Base-by-base conservation (phyloP, 2,797 vertebrate genomes). In the Agapornis canus region DNA sequence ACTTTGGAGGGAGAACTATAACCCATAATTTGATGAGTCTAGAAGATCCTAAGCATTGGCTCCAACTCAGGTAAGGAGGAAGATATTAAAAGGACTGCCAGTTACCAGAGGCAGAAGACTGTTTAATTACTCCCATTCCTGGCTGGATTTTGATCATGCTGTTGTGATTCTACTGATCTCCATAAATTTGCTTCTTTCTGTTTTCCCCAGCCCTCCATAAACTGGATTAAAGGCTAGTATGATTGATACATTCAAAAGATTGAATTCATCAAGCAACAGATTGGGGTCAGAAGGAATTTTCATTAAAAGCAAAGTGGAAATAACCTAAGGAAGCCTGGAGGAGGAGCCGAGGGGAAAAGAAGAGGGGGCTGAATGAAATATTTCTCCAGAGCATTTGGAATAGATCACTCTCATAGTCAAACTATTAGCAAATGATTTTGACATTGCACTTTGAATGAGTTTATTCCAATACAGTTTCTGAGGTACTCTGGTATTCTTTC, bases 281-380 rank as follows among this genome's bases (percentile, higher is more conserved):
- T 45, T 63, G 31, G 59, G 57, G 49, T 88, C 84, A 92, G 91
- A 76, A 96, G 95, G 87, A 94, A 93, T 93, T 93, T 94, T 69
- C 77, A 91, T 89, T 96, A 91, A 69, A 75, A 92, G 57, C 31
- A 85, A 95, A 91, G 26, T 83, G 59, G 25, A 90, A 94, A 71
- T 79, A 82, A 94, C 75, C 31, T 89, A 49, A 82, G 47, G 39
- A 95, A 86, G 73, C 59, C 31, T 71, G 65, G 39, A 90, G 45
- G 32, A 90, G 70, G 56, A 92, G 78, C 20, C 32, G 32, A 84
- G 32, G 39, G 47, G 59, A 47, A 83, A 86, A 57, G 13, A 82
- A 82, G 51, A 59, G 48, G 59, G n/a, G 64, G 19, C 5, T 77
- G 71, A 83, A 82, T 2, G 6, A 94, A 82, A 59, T 91, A 68